These are phyloP conservation scores for Parnassius glacialis DNA, from an alignment of 2,888 invertebrate species.

Conservation along the genomic window DNA sequence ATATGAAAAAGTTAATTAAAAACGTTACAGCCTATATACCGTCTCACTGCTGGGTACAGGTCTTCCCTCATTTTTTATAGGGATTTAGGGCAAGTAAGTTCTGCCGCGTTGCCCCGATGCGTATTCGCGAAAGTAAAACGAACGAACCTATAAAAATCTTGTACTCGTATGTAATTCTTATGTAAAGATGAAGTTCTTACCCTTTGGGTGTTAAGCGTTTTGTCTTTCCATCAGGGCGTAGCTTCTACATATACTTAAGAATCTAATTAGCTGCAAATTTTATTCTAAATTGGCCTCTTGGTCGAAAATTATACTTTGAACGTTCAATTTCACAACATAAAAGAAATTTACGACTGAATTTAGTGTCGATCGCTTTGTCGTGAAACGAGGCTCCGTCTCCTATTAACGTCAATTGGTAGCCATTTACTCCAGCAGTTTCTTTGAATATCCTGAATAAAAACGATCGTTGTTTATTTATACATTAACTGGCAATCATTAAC, in stretches of 20 bases:
- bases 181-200: neutral
- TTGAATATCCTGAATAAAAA: conserved; percentile 22
- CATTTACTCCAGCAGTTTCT: conserved; percentile 24
- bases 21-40: too few species aligned
- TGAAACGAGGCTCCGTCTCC: conserved; percentile 37
- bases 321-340: conserved; percentile 26
- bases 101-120: too few species aligned
- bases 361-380: conserved; percentile 41
- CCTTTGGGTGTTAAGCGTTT: conserved; percentile 7
- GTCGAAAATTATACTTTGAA: conserved; percentile 50
- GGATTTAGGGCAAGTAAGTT: too few species aligned
- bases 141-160: too few species aligned
- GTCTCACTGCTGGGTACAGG: too few species aligned
- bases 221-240: conserved; percentile 48
- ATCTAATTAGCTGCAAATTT: conserved; percentile 76
- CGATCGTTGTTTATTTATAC: conserved; percentile 12
- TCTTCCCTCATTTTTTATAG: too few species aligned
- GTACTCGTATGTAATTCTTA: too few species aligned
- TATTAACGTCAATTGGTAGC: conserved; percentile 36
- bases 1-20: too few species aligned
- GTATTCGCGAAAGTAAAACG: too few species aligned
- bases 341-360: conserved; percentile 26
- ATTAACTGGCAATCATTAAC: conserved; percentile 15
- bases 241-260: conserved; percentile 61
- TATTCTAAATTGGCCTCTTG: conserved; percentile 69